Evolutionary conservation across 2,797 vertebrate species (phyloP).

Genomic region (Sebastes itinus): DNA sequence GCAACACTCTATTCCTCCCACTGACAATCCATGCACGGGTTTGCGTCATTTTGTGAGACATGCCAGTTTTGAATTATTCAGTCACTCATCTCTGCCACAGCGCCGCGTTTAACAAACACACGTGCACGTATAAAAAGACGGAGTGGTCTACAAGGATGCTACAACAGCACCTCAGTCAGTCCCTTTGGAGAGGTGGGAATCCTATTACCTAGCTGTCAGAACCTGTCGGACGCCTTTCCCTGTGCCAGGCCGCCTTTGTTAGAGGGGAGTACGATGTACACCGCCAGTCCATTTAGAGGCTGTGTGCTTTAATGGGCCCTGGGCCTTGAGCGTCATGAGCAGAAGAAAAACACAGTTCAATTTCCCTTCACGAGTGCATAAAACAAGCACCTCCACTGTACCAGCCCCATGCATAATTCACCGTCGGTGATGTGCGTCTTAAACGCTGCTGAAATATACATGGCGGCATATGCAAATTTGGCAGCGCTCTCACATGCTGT

Average conservation of each 20-base stretch:
- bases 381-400: constrained; percentile 88
- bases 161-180: constrained; percentile 67
- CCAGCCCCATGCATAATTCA: constrained; percentile 93
- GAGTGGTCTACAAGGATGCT: constrained; percentile 68
- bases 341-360: constrained; percentile 79
- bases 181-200: constrained; percentile 72
- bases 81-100: constrained; percentile 77
- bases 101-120: constrained; percentile 79
- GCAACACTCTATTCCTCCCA: constrained; percentile 77
- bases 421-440: constrained; percentile 89
- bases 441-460: constrained; percentile 97
- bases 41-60: constrained; percentile 84
- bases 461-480: constrained; percentile 95
- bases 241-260: constrained; percentile 50
- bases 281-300: constrained; percentile 68
- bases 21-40: constrained; percentile 79
- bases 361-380: constrained; percentile 86
- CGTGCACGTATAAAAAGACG: constrained; percentile 60
- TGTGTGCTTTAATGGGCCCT: constrained; percentile 71
- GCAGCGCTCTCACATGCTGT: constrained; percentile 80
- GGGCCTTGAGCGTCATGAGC: constrained; percentile 69
- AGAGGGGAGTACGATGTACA: constrained; percentile 51
- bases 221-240: constrained; percentile 55
- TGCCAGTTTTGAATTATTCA: constrained; percentile 88
- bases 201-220: constrained; percentile 71